A percentile compares a stretch with the other conserved stretches of the same genome.
Conservation (phyloP, 2,797 vertebrate species). For the Avahi laniger region DNA sequence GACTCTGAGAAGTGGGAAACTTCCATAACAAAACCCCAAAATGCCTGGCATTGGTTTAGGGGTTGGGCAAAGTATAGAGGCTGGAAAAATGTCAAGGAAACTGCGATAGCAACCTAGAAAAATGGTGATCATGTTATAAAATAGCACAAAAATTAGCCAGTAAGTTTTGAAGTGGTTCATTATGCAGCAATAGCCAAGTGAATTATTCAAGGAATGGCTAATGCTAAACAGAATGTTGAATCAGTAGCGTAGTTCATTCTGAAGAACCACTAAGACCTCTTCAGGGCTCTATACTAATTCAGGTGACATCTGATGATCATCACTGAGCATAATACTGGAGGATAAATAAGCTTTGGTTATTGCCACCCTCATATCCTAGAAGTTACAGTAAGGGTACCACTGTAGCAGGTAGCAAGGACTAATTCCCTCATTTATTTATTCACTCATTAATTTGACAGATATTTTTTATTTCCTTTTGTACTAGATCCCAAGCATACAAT, state of each 20-base stretch:
- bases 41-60: not conserved
- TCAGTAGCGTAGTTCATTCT: not conserved
- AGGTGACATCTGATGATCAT: not conserved
- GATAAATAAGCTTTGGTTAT: not conserved
- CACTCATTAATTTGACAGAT: not conserved
- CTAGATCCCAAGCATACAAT: not conserved
- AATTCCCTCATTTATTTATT: not conserved
- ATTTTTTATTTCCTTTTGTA: not conserved
- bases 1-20: not conserved
- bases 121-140: not conserved
- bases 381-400: not conserved
- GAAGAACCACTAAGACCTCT: not conserved
- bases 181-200: not conserved
- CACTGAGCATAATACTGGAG: not conserved
- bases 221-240: not conserved
- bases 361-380: not conserved
- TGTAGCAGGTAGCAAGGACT: not conserved
- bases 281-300: not conserved
- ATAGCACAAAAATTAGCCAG: not conserved
- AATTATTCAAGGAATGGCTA: not conserved
- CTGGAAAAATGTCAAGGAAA: slow-evolving; percentile 13
- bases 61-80: not conserved
- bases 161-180: not conserved
- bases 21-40: not conserved
- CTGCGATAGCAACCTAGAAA: not conserved